Base-by-base conservation (phyloP, 2,888 invertebrate species). In the Coenonympha arcania region DNA sequence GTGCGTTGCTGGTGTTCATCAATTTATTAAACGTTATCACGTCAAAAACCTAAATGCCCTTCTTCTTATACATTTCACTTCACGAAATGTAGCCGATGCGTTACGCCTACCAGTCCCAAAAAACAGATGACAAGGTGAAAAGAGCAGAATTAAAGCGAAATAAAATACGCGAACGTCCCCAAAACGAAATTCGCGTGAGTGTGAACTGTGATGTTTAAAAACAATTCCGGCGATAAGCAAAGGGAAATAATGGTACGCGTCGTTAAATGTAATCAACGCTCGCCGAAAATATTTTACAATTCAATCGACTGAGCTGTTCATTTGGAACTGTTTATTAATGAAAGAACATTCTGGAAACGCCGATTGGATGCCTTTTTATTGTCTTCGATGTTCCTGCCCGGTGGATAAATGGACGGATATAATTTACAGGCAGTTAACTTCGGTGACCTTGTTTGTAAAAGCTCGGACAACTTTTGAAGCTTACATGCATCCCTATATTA, bases 201-300 rank as follows among this genome's bases (percentile, higher is more conserved):
- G 43, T 43, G 33, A 43, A 43, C 20, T 43, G 43, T 43, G 33
- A 43, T 33, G 13, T 43, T 33, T 43, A 33, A 43, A 43, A 31
- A 43, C 43, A 43, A 43, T 43, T 43, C 31, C 30, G 42, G 8
- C 31, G 43, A 43, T 43, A 43, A 43, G 31, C 43, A 43, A 43
- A 31, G 43, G 30, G 31, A 31, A 43, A 43, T 43, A 31, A 31
- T 42, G 42, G 42, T 31, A 4, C 20, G 43, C 43, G 41, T 41
- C 31, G 43, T 31, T 43, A 31, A 22, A 20, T 31, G 43, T 43
- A 43, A 43, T 43, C 43, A 43, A 43, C 43, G 43, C 31, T 31
- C 8, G 43, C 26, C 43, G 43, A 33, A 43, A 43, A 31, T 43
- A 31, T 43, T 43, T 33, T 31, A 43, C 43, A 43, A 31, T 43